These are phyloP conservation scores for Lathamus discolor DNA, from an alignment of 2,113 vertebrate species.

Conservation along the genomic window DNA sequence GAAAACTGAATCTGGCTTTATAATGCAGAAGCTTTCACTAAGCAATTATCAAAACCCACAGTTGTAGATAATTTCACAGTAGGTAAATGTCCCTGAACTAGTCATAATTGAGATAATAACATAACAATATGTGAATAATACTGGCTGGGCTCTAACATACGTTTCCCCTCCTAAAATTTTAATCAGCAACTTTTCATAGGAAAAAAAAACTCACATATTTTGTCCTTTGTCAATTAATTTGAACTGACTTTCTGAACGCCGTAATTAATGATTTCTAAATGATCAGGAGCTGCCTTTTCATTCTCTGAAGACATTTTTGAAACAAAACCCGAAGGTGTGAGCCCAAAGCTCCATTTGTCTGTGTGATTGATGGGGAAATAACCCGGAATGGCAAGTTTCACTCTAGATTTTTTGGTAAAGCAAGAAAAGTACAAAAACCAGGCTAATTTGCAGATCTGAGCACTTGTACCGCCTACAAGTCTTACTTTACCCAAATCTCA, in stretches of 20 bases:
- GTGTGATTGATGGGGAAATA: constrained; percentile 15
- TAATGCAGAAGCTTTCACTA: neutral
- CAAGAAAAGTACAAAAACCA: constrained; percentile 8
- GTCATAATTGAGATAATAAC: neutral
- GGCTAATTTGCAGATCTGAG: constrained; percentile 38
- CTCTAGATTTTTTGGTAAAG: constrained; percentile 7
- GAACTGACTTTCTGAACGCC: neutral
- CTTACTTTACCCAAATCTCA: constrained; percentile 47
- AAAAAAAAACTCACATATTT: neutral
- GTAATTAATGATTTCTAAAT: neutral
- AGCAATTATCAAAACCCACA: neutral
- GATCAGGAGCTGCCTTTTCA: neutral
- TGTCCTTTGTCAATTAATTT: neutral
- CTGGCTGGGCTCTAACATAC: neutral
- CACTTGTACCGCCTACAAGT: neutral
- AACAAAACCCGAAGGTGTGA: rapidly evolving
- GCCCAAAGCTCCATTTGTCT: neutral
- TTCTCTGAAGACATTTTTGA: neutral
- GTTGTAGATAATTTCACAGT: neutral
- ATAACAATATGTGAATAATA: neutral
- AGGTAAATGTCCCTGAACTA: neutral
- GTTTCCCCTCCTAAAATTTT: neutral
- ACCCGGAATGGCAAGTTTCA: constrained; percentile 28
- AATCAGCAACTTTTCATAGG: neutral
- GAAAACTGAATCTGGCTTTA: neutral